Base-by-base conservation (phyloP, 2,888 invertebrate species). In the Oligia latruncula region DNA sequence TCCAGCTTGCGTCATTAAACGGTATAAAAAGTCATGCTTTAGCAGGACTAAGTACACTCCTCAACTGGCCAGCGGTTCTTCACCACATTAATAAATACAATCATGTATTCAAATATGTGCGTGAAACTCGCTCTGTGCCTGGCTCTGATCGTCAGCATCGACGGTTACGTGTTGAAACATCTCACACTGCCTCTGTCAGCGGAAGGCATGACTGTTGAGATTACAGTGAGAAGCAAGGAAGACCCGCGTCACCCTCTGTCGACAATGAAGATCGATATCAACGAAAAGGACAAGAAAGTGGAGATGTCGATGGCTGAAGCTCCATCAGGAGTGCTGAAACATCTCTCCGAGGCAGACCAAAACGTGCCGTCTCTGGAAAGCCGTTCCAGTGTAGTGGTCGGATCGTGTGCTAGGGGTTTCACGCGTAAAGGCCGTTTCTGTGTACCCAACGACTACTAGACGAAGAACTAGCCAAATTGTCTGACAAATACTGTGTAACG, bases 341-440 rank as follows among this genome's bases (percentile, higher is more conserved):
- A 40, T 40, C 46, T 17, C 83, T 62, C 1, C 17, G n/a, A 66
- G 13, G 23, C 11, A 4, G n/a, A 49, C 46, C 52, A 40, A 15
- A 17, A 23, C 13, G 62, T 86, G 43, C 87, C 78, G 0, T 55
- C 62, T 13, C 52, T 88, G 58, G 90, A 87, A 52, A 80, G 80
- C 70, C 90, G 93, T 15, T 58, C 74, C 55, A 85, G 80, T 15
- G 83, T 93, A 20, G 66, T 74, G 2, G 86, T 79, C 4, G 90
- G 88, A 6, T n/a, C 8, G 0, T 93, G 94, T 52, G 87, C 93
- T 35, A 20, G 17, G 4, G 94, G 93, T 3, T 91, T 86, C 62
- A 84, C 83, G 0, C 84, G 52, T 67, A 15, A 46, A 52, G 91
- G 90, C 20, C 81, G 71, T 1, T 87, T 91, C 66, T 94, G 93